These are phyloP conservation scores for Drosophila colorata DNA, from an alignment of 2,888 invertebrate genomes.

Conservation along the genomic window DNA sequence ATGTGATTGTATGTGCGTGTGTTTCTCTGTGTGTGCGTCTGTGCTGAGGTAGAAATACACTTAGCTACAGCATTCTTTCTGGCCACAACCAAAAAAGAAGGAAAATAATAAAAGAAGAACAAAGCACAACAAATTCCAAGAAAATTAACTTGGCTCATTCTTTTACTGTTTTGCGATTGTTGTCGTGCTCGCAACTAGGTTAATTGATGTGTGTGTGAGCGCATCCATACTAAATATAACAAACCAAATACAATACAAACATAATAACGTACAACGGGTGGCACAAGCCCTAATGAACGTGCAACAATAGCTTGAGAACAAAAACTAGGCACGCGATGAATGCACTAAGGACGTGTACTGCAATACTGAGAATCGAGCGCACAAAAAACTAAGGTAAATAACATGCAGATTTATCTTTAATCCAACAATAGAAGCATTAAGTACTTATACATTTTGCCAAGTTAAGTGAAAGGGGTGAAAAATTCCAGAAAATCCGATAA, in stretches of 20 bases:
- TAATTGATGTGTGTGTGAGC: slow-evolving; percentile 68
- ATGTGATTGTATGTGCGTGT: slow-evolving; percentile 19
- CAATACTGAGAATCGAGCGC: slow-evolving; percentile 13
- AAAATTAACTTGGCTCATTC: slow-evolving; percentile 68
- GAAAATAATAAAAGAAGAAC: slow-evolving; percentile 4
- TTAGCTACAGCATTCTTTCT: slow-evolving; percentile 46
- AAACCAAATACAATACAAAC: slow-evolving; percentile 41
- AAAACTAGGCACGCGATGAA: slow-evolving; percentile 48
- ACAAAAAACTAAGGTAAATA: slow-evolving; percentile 40
- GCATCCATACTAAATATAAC: slow-evolving; percentile 42
- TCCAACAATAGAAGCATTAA: background rate
- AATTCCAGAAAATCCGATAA: background rate
- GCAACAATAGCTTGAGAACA: slow-evolving; percentile 40
- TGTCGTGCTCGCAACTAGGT: slow-evolving; percentile 56
- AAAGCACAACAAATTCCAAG: slow-evolving; percentile 51
- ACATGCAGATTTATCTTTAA: background rate
- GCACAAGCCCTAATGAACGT: slow-evolving; percentile 29
- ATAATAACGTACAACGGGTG: slow-evolving; percentile 7
- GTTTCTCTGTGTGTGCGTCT: slow-evolving; percentile 15
- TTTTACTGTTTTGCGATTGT: slow-evolving; percentile 31
- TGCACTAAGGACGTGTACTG: slow-evolving; percentile 41
- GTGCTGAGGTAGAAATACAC: slow-evolving; percentile 34
- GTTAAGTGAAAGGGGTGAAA: slow-evolving; percentile 14
- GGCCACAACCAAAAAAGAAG: slow-evolving; percentile 4
- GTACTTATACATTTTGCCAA: background rate